A percentile compares a stretch with the other conserved stretches of the same genome.
phyloP scores from a whole-genome alignment of 1,140 invertebrate species.

The Pachypeltis micranthus region DNA sequence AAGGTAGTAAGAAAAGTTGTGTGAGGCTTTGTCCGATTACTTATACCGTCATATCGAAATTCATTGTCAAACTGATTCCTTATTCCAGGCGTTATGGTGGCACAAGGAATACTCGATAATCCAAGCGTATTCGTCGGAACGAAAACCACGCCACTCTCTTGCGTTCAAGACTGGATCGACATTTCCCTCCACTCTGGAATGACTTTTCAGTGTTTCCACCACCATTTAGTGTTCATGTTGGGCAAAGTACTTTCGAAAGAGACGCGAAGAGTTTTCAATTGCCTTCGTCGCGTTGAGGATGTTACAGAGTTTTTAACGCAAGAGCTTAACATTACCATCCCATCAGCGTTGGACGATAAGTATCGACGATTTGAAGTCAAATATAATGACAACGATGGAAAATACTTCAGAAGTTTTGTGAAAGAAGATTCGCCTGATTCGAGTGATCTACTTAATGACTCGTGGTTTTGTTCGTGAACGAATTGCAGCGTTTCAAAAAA shows the following conservation, averaged over 20 bases:
- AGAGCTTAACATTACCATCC: slow-evolving; percentile 19
- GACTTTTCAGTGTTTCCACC: slow-evolving; percentile 74
- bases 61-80: not conserved
- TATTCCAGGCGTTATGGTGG: slow-evolving; percentile 67
- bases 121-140: slow-evolving; percentile 72
- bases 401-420: slow-evolving; percentile 16
- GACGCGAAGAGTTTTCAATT: slow-evolving; percentile 65
- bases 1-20: too few relatives aligned
- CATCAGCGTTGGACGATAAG: not conserved
- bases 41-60: not conserved
- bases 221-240: slow-evolving; percentile 89
- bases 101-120: slow-evolving; percentile 78
- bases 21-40: too few relatives aligned
- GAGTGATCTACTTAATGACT: slow-evolving; percentile 12
- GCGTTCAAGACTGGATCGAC: slow-evolving; percentile 76
- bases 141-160: slow-evolving; percentile 54
- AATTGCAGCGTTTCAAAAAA: too few relatives aligned
- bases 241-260: slow-evolving; percentile 60
- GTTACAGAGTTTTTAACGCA: slow-evolving; percentile 55
- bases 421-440: not conserved
- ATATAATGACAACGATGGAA: slow-evolving; percentile 14
- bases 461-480: slow-evolving; percentile 15
- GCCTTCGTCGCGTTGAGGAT: slow-evolving; percentile 49
- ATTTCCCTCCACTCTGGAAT: slow-evolving; percentile 46
- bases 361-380: not conserved